A percentile compares a stretch with the other conserved stretches of the same genome.
These are phyloP conservation scores for Aptenodytes patagonicus DNA, from an alignment of 2,113 vertebrate species.

Conservation along the genomic window DNA sequence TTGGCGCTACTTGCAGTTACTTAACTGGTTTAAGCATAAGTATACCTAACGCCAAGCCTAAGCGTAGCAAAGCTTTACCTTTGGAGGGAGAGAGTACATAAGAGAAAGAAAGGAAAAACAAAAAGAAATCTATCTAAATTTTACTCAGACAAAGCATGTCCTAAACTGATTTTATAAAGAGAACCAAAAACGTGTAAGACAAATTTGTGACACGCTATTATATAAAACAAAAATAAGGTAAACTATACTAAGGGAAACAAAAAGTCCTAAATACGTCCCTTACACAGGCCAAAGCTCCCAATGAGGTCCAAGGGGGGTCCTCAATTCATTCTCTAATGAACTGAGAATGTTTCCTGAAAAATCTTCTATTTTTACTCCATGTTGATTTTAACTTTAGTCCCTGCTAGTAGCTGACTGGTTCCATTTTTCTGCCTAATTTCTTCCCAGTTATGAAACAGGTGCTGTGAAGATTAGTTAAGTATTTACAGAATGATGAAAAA, in stretches of 20 bases:
- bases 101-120: neutral
- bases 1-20: neutral
- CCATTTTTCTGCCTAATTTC: neutral
- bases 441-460: neutral
- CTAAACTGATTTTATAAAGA: neutral
- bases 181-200: neutral
- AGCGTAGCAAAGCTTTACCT: neutral
- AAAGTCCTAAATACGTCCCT: neutral
- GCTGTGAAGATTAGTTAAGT: neutral
- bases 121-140: neutral
- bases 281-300: neutral
- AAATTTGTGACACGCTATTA: neutral
- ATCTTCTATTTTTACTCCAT: neutral
- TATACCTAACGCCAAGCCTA: neutral
- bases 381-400: neutral
- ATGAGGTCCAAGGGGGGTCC: neutral
- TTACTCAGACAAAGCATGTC: neutral
- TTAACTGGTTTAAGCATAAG: neutral
- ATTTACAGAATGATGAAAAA: neutral
- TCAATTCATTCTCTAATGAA: neutral
- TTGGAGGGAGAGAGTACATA: neutral
- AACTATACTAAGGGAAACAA: rapidly evolving
- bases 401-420: neutral
- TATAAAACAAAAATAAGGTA: neutral
- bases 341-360: neutral